Percentiles rank a stretch among this genome's conserved stretches.
These are phyloP conservation scores for Dryobotodes eremita DNA, from an alignment of 2,888 invertebrate species.

Conservation along the genomic window DNA sequence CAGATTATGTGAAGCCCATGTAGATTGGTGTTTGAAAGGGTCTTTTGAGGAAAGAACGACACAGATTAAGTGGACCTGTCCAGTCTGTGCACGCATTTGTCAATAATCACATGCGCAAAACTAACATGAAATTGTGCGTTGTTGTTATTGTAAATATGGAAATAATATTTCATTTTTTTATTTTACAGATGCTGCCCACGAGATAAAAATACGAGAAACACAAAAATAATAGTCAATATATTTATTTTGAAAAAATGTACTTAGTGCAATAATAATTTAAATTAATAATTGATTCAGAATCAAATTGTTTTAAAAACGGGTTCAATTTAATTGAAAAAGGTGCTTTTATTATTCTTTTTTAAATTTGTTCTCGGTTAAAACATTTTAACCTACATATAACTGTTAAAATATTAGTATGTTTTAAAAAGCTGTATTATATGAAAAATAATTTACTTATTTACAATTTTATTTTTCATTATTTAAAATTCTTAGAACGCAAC, in stretches of 20 bases:
- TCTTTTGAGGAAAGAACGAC: too few species aligned
- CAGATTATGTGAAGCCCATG: too few species aligned
- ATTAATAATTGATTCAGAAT: conserved; percentile 69
- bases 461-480: conserved; percentile 4
- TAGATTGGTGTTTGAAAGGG: too few species aligned
- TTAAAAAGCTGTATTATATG: not conserved
- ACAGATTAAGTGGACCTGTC: too few species aligned
- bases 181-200: conserved; percentile 79
- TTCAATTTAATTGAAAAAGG: conserved; percentile 72
- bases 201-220: conserved; percentile 61
- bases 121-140: too few species aligned
- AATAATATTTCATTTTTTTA: conserved; percentile 4
- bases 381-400: conserved; percentile 1
- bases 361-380: conserved; percentile 16
- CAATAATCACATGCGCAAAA: too few species aligned
- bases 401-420: not conserved
- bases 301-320: conserved; percentile 70
- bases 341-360: conserved; percentile 58
- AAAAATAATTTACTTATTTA: not conserved
- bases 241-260: conserved; percentile 73
- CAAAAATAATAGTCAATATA: conserved; percentile 69
- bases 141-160: too few species aligned
- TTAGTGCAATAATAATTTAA: conserved; percentile 81
- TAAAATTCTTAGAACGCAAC: not conserved
- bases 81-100: too few species aligned